These are phyloP conservation scores for Neofelis nebulosa DNA, from an alignment of 2,113 vertebrate genomes.

Conservation along the genomic window DNA sequence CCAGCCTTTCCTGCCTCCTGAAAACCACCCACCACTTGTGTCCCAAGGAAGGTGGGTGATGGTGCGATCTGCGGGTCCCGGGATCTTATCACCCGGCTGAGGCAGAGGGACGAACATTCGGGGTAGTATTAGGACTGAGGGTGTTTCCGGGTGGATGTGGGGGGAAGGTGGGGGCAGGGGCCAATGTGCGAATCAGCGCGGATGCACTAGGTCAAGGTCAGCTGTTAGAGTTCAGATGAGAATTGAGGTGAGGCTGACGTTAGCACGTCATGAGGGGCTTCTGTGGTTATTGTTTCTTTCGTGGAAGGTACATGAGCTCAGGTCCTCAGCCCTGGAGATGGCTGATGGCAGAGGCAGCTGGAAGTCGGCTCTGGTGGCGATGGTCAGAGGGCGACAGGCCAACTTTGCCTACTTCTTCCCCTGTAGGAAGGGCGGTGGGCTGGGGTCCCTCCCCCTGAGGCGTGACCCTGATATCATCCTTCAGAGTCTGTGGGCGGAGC, in stretches of 20 bases:
- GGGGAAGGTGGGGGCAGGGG: background rate
- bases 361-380: background rate
- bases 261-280: background rate
- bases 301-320: background rate
- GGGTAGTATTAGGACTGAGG: fast-evolving
- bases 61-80: background rate
- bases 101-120: background rate
- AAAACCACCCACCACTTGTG: background rate
- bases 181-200: background rate
- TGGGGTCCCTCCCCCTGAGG: background rate
- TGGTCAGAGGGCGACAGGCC: background rate
- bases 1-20: background rate
- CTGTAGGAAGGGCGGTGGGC: background rate
- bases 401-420: background rate
- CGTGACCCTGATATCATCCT: background rate
- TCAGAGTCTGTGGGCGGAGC: background rate
- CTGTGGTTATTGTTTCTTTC: background rate
- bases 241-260: background rate
- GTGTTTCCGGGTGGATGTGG: background rate
- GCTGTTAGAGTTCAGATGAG: background rate
- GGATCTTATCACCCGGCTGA: background rate
- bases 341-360: background rate
- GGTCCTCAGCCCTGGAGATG: background rate
- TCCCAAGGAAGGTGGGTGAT: background rate
- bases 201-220: too few relatives aligned